Evolutionary conservation across 1,140 invertebrate genomes (phyloP).

Genomic region (Musca domestica): DNA sequence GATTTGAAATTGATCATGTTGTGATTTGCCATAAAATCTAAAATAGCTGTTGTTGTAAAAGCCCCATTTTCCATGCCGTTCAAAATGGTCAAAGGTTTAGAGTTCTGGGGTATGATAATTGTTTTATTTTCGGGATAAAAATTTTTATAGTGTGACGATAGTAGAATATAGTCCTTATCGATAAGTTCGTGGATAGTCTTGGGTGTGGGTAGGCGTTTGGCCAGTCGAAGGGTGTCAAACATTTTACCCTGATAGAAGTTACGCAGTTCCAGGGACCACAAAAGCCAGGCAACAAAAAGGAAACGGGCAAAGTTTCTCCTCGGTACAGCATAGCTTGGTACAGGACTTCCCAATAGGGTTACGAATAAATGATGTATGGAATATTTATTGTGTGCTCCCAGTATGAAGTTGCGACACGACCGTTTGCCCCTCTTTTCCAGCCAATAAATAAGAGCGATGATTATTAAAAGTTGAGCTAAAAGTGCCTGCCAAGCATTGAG

Average conservation of each 20-base stretch:
- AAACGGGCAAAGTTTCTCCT: constrained; percentile 25
- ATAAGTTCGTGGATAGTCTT: neutral
- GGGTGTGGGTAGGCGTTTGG: constrained; percentile 7
- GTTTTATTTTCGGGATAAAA: constrained; percentile 25
- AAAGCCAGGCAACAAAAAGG: constrained; percentile 24
- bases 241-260: constrained; percentile 30
- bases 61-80: neutral
- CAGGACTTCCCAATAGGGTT: constrained; percentile 19
- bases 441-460: neutral
- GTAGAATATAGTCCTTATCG: neutral
- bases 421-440: neutral
- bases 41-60: neutral
- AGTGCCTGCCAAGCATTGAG: neutral
- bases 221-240: constrained; percentile 22
- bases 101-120: neutral
- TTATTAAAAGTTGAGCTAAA: neutral
- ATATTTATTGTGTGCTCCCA: constrained; percentile 13
- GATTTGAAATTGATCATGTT: constrained; percentile 17
- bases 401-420: neutral
- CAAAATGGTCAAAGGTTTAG: neutral
- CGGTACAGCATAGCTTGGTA: constrained; percentile 23
- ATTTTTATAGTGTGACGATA: neutral
- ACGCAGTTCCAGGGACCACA: constrained; percentile 24
- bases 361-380: constrained; percentile 15
- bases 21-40: constrained; percentile 17